Base-by-base conservation (phyloP, 2,888 invertebrate genomes). In the Orthosia cruda region DNA sequence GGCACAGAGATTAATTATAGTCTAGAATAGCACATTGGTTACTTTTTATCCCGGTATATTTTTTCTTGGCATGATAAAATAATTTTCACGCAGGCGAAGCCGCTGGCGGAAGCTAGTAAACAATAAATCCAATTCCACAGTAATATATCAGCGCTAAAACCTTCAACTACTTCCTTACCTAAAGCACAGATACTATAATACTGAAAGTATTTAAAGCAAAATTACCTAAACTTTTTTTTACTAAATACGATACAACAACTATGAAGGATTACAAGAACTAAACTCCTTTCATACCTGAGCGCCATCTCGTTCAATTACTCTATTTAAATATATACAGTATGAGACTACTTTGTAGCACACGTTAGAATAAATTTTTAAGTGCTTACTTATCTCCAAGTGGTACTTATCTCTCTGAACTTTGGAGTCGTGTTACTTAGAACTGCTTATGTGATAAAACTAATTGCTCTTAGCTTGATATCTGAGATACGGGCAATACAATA, bases 311-410 rank as follows among this genome's bases (percentile, higher is more conserved):
- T 52, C 54, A 83, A 63, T 71, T 67, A 79, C 59, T n/a, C 49
- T 4, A 71, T 68, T 80, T 63, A 47, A 83, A 79, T 49, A 82
- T 26, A 77, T 83, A 65, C 64, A 68, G n/a, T 52, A 61, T n/a
- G 40, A 57, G 32, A 23, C 50, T 50, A 72, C 49, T 71, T 67
- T 65, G 70, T 65, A 71, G 65, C 67, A 54, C 32, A 18, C 65
- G 62, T 80, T 69, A 47, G 68, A 69, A 72, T 80, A 80, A 84
- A 84, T 59, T 72, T 84, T 62, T 23, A 65, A 80, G 74, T 69
- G 57, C 74, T 64, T 63, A 78, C 63, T 83, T 67, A 20, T 26
- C 64, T 80, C 32, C 40, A 84, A 82, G 75, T 67, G 61, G 58
- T 74, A 47, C 75, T 84, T 80, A 82, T 75, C 58, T 67, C 52